A percentile compares a stretch with the other conserved stretches of the same genome.
phyloP scores from a whole-genome alignment of 2,888 invertebrate genomes.

The Drosophila tripunctata region DNA sequence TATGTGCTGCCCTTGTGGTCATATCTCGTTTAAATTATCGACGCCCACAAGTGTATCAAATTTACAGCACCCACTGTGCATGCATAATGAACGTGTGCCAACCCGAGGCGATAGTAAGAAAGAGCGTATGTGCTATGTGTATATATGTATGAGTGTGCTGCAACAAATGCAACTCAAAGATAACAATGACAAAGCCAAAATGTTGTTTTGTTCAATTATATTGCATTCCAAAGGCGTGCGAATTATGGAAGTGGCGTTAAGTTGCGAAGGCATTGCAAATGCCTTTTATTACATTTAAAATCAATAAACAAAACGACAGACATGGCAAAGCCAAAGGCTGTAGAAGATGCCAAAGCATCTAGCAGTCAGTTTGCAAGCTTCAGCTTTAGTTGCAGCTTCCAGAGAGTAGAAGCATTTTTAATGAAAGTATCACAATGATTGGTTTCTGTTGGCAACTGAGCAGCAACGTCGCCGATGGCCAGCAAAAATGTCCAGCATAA shows the following conservation, averaged over 20 bases:
- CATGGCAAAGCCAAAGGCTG: background rate
- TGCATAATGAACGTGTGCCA: slow-evolving; percentile 35
- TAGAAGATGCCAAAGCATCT: slow-evolving; percentile 18
- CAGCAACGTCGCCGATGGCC: slow-evolving; percentile 51
- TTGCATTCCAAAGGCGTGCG: slow-evolving; percentile 63
- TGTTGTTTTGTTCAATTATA: slow-evolving; percentile 73
- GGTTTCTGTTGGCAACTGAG: slow-evolving; percentile 77
- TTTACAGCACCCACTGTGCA: slow-evolving; percentile 64
- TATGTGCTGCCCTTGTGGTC: slow-evolving; percentile 23
- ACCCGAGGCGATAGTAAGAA: slow-evolving; percentile 7
- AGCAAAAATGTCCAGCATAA: slow-evolving; percentile 68
- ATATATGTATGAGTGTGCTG: too few relatives aligned
- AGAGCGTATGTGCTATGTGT: background rate
- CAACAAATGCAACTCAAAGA: slow-evolving; percentile 47
- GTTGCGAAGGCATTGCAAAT: slow-evolving; percentile 44
- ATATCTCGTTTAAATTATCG: slow-evolving; percentile 70
- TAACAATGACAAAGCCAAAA: slow-evolving; percentile 62
- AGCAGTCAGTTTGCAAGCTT: background rate
- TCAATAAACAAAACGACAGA: slow-evolving; percentile 61
- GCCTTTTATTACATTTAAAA: slow-evolving; percentile 73
- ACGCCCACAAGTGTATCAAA: slow-evolving; percentile 70
- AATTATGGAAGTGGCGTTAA: slow-evolving; percentile 62
- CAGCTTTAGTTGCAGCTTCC: background rate
- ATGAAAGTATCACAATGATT: slow-evolving; percentile 81
- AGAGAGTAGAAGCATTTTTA: slow-evolving; percentile 44